These are phyloP conservation scores for Euphonia xanthogaster DNA, from an alignment of 2,797 vertebrate species.

Conservation along the genomic window DNA sequence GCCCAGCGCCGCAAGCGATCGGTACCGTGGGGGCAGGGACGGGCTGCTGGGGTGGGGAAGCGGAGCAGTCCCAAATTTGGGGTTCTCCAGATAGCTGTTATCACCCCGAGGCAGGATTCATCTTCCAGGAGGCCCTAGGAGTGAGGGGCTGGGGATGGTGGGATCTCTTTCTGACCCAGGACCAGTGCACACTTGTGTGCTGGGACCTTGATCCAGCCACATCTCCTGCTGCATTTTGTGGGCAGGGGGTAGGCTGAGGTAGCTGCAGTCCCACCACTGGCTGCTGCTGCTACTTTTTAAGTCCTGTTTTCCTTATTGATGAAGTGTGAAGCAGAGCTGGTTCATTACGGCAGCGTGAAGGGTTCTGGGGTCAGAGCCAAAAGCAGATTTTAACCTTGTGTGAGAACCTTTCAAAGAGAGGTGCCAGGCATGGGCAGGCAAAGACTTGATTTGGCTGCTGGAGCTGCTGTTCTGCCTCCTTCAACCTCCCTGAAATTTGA, in stretches of 20 bases:
- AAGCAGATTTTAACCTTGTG: background rate
- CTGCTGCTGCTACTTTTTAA: background rate
- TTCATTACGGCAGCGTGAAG: background rate
- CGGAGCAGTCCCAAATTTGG: accelerated
- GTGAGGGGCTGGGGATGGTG: background rate
- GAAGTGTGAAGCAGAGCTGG: background rate
- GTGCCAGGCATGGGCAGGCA: background rate
- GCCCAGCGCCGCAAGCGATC: slow-evolving; percentile 23
- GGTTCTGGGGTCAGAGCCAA: background rate
- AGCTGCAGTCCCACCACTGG: background rate
- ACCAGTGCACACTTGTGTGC: accelerated
- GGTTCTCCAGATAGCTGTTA: background rate
- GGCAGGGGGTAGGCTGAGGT: background rate
- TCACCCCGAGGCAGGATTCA: background rate
- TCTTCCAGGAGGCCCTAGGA: background rate
- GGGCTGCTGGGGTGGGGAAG: background rate
- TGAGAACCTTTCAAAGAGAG: background rate
- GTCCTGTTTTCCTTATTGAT: background rate
- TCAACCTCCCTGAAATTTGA: background rate
- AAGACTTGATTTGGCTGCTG: background rate
- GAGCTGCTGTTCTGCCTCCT: background rate
- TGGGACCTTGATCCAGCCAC: background rate
- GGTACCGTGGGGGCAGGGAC: background rate
- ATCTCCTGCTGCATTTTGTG: background rate
- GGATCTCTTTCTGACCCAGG: background rate